phyloP scores from a whole-genome alignment of 2,888 invertebrate genomes.

The Petrophora chlorosata region DNA sequence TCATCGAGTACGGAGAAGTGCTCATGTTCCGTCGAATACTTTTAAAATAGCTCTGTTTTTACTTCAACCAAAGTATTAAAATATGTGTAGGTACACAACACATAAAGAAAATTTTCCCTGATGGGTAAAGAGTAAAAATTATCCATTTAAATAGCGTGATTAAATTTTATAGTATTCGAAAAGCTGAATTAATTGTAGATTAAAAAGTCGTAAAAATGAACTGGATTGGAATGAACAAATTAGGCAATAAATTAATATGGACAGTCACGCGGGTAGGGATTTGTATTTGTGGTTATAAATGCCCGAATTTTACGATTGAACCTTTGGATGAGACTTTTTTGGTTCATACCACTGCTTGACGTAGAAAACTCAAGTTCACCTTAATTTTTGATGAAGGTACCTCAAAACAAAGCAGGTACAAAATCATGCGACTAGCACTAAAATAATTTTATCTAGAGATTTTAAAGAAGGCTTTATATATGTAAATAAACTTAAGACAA shows the following conservation, averaged over 20 bases:
- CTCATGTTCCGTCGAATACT: background rate
- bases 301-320: slow-evolving; percentile 18
- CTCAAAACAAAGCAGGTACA: too few species aligned
- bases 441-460: too few species aligned
- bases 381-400: too few species aligned
- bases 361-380: too few species aligned
- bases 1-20: slow-evolving; percentile 7
- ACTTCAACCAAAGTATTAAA: too few species aligned
- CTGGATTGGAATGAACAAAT: slow-evolving; percentile 37
- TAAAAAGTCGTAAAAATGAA: slow-evolving; percentile 47
- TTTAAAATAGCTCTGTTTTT: too few species aligned
- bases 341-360: too few species aligned
- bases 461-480: too few species aligned
- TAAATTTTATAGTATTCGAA: slow-evolving; percentile 33
- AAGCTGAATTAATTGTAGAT: slow-evolving; percentile 46
- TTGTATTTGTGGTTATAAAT: slow-evolving; percentile 21
- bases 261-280: slow-evolving; percentile 24
- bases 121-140: slow-evolving; percentile 30
- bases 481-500: too few species aligned
- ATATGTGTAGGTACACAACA: too few species aligned
- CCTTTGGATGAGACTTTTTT: slow-evolving; percentile 10
- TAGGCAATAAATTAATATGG: slow-evolving; percentile 36
- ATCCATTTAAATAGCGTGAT: slow-evolving; percentile 34
- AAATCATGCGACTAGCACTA: too few species aligned
- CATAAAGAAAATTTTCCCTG: too few species aligned